Evolutionary conservation across 2,797 vertebrate genomes (phyloP).

Genomic region (Poecilia wingei): DNA sequence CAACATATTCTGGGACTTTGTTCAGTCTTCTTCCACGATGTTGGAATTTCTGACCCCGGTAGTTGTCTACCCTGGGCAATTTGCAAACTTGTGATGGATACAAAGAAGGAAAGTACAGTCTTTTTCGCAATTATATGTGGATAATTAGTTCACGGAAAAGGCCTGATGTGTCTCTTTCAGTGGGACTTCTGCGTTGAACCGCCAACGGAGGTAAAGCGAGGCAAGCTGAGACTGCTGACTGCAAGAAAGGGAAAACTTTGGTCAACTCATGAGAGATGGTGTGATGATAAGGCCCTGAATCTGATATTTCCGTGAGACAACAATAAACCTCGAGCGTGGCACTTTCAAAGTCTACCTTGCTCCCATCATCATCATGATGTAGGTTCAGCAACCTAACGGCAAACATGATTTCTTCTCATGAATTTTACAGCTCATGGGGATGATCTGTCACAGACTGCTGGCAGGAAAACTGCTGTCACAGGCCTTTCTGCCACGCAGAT

Average conservation of each 20-base stretch:
- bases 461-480: neutral
- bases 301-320: constrained; percentile 40
- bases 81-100: neutral
- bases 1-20: neutral
- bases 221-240: constrained; percentile 57
- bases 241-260: constrained; percentile 26
- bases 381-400: neutral
- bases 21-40: neutral
- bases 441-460: neutral
- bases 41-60: neutral
- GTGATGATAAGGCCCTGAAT: constrained; percentile 63
- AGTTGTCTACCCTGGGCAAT: neutral
- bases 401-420: neutral
- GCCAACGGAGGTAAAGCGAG: constrained; percentile 32
- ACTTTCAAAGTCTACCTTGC: neutral
- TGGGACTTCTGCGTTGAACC: neutral
- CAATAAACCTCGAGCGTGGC: neutral
- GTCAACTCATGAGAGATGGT: constrained; percentile 65
- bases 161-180: neutral
- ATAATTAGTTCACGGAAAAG: constrained; percentile 30
- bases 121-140: neutral
- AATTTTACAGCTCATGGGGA: neutral
- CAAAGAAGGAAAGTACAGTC: constrained; percentile 1
- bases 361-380: neutral
- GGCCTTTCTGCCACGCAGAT: neutral